phyloP scores from a whole-genome alignment of 2,797 vertebrate genomes.

The Champsocephalus gunnari region DNA sequence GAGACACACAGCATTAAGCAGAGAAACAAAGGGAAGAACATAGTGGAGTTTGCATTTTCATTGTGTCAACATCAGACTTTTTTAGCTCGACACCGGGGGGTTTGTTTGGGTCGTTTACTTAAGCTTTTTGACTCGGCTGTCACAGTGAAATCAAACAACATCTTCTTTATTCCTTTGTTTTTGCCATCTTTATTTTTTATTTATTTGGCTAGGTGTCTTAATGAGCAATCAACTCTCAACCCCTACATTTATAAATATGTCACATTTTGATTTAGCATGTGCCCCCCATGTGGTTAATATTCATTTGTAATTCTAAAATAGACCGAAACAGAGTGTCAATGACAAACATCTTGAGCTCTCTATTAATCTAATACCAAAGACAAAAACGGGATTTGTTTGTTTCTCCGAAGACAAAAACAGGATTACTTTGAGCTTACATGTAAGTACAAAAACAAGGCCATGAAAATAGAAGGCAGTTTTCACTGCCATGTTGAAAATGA shows the following conservation, averaged over 20 bases:
- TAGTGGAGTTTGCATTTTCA: conserved; percentile 52
- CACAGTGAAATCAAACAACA: conserved; percentile 51
- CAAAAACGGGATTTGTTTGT: conserved; percentile 22
- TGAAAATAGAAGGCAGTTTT: background rate
- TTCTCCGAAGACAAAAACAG: conserved; percentile 13
- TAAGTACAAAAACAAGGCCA: conserved; percentile 10
- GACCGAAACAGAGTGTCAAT: conserved; percentile 64
- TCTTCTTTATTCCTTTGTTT: conserved; percentile 60
- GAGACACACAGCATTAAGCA: conserved; percentile 51
- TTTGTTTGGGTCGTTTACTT: conserved; percentile 44
- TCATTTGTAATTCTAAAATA: conserved; percentile 54
- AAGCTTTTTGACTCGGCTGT: conserved; percentile 68
- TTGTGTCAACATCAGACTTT: conserved; percentile 55
- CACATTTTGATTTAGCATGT: conserved; percentile 69
- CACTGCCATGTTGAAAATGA: background rate
- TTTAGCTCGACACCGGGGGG: conserved; percentile 53
- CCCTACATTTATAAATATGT: conserved; percentile 69
- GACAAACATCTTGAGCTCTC: conserved; percentile 49
- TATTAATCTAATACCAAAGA: conserved; percentile 49
- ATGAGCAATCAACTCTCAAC: conserved; percentile 72
- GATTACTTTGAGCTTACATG: conserved; percentile 33
- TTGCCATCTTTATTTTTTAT: conserved; percentile 40
- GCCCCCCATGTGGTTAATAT: conserved; percentile 63
- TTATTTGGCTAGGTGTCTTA: conserved; percentile 53
- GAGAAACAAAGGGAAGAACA: conserved; percentile 52